These are phyloP conservation scores for Arctia plantaginis DNA, from an alignment of 2,888 invertebrate genomes.

Conservation along the genomic window DNA sequence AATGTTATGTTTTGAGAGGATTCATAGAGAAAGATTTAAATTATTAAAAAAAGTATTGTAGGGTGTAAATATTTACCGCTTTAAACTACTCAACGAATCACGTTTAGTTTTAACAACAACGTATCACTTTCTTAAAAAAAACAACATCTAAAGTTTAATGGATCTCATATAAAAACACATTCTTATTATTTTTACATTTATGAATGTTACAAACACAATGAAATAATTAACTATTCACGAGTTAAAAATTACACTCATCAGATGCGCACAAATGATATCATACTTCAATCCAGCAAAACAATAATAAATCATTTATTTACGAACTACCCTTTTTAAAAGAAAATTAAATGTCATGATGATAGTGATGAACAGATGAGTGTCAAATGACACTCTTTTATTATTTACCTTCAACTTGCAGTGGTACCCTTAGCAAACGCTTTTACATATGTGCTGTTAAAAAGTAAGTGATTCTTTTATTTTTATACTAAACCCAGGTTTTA, in stretches of 20 bases:
- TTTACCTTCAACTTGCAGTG: constrained; percentile 14
- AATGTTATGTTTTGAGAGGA: too few species aligned
- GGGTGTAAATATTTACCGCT: too few species aligned
- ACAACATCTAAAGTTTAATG: too few species aligned
- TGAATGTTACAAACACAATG: too few species aligned
- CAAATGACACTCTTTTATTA: constrained; percentile 21
- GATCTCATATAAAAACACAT: too few species aligned
- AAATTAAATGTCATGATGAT: constrained; percentile 25
- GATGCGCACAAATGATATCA: neutral
- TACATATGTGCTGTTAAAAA: constrained; percentile 8
- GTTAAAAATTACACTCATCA: neutral
- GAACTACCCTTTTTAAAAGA: neutral
- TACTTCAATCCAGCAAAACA: neutral
- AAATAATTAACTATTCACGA: neutral
- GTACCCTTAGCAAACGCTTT: constrained; percentile 3
- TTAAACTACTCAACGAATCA: too few species aligned
- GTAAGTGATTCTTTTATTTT: constrained; percentile 21
- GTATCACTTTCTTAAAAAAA: too few species aligned
- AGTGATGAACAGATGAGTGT: constrained; percentile 8
- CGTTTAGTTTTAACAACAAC: too few species aligned
- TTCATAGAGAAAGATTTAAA: too few species aligned
- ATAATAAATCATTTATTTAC: neutral
- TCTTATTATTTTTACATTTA: too few species aligned
- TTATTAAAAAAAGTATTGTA: too few species aligned
- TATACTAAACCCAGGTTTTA: neutral